Conservation (phyloP, 1,140 invertebrate genomes). For the Danaus plexippus region DNA sequence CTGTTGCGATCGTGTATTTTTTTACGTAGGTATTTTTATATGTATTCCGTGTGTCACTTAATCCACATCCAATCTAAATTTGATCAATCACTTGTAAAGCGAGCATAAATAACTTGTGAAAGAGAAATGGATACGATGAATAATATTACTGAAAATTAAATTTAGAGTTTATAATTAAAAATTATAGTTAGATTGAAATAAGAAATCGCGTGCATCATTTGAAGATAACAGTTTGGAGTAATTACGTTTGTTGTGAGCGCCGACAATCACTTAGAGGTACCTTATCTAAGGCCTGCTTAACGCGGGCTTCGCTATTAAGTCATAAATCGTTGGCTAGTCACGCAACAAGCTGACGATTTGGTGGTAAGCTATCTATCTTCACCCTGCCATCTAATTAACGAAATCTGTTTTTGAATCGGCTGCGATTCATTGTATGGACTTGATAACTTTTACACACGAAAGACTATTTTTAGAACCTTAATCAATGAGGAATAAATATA, state of each 20-base stretch:
- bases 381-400: constrained; percentile 30
- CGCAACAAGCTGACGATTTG: constrained; percentile 61
- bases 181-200: constrained; percentile 3
- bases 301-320: constrained; percentile 63
- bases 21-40: constrained; percentile 9
- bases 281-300: constrained; percentile 69
- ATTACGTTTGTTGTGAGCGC: constrained; percentile 69
- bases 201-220: constrained; percentile 56
- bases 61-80: too few species aligned
- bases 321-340: constrained; percentile 62
- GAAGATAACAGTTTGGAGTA: constrained; percentile 66
- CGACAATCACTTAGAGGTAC: constrained; percentile 69
- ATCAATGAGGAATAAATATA: too few species aligned
- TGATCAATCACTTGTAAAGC: too few species aligned
- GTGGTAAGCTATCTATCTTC: constrained; percentile 55
- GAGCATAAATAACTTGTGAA: too few species aligned
- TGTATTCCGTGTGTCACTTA: too few species aligned
- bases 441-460: too few species aligned
- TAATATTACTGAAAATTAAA: too few species aligned
- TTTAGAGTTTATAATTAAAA: too few species aligned
- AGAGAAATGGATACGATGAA: too few species aligned
- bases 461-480: too few species aligned
- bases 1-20: constrained; percentile 11
- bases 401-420: constrained; percentile 25
- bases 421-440: constrained; percentile 3